Base-by-base conservation (phyloP, 2,888 invertebrate genomes). In the Noctua janthe region DNA sequence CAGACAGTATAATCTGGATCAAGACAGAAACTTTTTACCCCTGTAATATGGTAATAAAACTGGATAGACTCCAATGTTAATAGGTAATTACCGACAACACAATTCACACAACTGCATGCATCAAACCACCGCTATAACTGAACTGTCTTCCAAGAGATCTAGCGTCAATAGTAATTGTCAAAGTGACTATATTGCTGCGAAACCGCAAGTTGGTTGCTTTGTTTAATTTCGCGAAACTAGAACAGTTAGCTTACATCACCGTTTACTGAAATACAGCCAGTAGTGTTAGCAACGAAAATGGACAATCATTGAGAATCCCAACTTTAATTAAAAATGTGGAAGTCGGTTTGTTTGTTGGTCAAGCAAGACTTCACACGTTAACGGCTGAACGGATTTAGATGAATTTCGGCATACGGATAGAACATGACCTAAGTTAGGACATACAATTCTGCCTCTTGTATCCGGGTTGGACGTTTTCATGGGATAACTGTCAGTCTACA, bases 161-260 rank as follows among this genome's bases (percentile, higher is more conserved):
- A 35, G 15, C 35, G n/a, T 49, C 78, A 39, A 77, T 62, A n/a
- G 62, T 62, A 78, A 76, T 29, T 62, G 49, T n/a, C n/a, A 49
- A 56, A 39, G n/a, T 39, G 49, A 20, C 59, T 13, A 15, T 15
- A 76, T 49, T 20, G n/a, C 78, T 77, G 59, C 10, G 49, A 62
- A 78, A 78, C 76, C 78, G 0, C 78, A 35, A 62, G 47, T 77
- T 49, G n/a, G 76, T 47, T 35, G 56, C 23, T 35, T 76, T 13
- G 1, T 56, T 6, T 62, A 49, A 76, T 77, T 77, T 39, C 1
- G 15, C 23, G 72, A 64, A 72, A 20, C n/a, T 43, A 15, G 29
- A 62, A 62, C 47, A 47, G 47, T 29, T 29, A 17, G 62, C 17
- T 62, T 62, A 62, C 7, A 7, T 7, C 29, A 62, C 15, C 29